Base-by-base conservation (phyloP, 1,140 invertebrate species). In the Bombus confusus region DNA sequence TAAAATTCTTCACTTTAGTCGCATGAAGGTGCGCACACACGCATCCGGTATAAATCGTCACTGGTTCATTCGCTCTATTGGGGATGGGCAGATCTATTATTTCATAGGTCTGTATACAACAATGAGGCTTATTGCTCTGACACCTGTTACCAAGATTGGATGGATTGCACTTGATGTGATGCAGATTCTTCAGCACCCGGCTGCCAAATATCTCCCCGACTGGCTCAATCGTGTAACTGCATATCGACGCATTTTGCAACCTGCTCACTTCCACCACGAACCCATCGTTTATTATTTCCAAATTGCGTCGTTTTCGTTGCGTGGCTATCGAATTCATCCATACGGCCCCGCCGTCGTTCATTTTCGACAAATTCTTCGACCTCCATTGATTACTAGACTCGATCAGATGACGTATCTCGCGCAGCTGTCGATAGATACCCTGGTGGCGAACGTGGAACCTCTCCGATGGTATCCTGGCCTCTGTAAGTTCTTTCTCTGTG, bases 101-200 rank as follows among this genome's bases (percentile, higher is more conserved):
- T 1, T 59, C 78, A 72, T 91, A 92, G 0, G 88, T 92, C 66
- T 93, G 92, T 13, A 91, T 69, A 74, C 92, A 93, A 76, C 88
- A 90, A 72, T 90, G 86, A 13, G 68, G n/a, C 22, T 52, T 73
- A 18, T 39, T n/a, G 4, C 78, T 66, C 8, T 86, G 81, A 31
- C 90, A 91, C 3, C 39, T 79, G 25, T 85, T 87, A 31, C 89
- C 91, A 31, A n/a, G 69, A 28, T 86, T 47, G 9, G 9, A 31
- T 1, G 12, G 12, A 39, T 91, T 90, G 85, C 92, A 92, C 25
- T 22, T 85, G 18, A 93, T 80, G 66, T 93, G 76, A n/a, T 89
- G 76, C 72, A 92, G 74, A 5, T 87, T 57, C 8, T 64, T 74
- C 15, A 86, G 85, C 1, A 87, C 34, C 10, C 87, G 57, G 66